phyloP scores from a whole-genome alignment of 2,888 invertebrate genomes.

The Torymus texanus region DNA sequence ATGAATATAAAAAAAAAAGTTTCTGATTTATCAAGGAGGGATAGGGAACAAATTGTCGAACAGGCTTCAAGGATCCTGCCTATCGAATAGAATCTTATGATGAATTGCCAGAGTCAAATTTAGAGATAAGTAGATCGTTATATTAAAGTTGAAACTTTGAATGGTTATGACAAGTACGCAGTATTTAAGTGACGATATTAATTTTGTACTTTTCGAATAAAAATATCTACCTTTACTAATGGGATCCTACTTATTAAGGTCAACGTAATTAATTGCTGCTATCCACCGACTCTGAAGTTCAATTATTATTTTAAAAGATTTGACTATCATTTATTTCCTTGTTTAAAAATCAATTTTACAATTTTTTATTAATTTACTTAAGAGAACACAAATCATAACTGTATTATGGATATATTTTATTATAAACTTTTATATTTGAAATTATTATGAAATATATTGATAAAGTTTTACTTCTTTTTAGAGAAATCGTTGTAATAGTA shows the following conservation, averaged over 20 bases:
- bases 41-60: constrained; percentile 36
- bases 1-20: constrained; percentile 57
- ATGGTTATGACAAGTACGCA: constrained; percentile 11
- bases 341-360: no score
- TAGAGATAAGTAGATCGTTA: constrained; percentile 54
- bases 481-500: no score
- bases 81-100: constrained; percentile 48
- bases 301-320: no score
- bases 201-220: constrained; percentile 41
- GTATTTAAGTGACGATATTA: constrained; percentile 50
- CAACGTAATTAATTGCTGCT: constrained; percentile 5
- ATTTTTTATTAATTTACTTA: no score
- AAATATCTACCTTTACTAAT: constrained; percentile 38
- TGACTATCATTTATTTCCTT: no score
- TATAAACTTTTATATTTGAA: no score
- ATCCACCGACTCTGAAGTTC: no score
- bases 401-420: no score
- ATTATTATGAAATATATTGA: no score
- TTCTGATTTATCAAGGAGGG: constrained; percentile 61
- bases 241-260: constrained; percentile 19
- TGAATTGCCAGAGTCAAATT: constrained; percentile 51
- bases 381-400: no score
- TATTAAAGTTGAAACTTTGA: constrained; percentile 22
- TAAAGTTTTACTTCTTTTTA: no score
- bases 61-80: constrained; percentile 49